Evolutionary conservation across 2,113 vertebrate genomes (phyloP), one percentile per base, ranked within the genome.

Genomic region (Odontophorus gujanensis): DNA sequence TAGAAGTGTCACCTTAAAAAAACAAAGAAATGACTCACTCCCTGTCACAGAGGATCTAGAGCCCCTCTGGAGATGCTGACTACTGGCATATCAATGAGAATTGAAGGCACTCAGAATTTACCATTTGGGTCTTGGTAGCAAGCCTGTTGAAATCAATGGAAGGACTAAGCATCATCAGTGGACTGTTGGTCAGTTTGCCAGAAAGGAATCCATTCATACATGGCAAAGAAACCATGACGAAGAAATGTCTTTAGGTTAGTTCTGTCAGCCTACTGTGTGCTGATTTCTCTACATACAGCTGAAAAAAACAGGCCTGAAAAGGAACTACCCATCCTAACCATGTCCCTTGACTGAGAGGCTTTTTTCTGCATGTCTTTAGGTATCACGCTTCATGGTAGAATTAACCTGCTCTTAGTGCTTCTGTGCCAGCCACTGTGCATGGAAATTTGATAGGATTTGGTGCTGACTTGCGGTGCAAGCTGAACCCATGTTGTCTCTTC

Each of bases 1-100:
- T 91, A 61, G 47, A 85, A 95, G 72, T 78, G 30, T n/a, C 59
- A 67, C 25, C 59, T 92, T 80, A 81, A 91, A 53, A 53, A 91
- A 85, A 7, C n/a, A 83, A 90, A 82, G 65, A 73, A 94, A 88
- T 94, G 77, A 43, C 82, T 88, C 17, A 4, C 8, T 83, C 32
- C 26, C 9, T 67, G 42, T 81, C 55, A 36, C 19, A 63, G 65
- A 61, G 75, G 47, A 68, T 67, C 89, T 81, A 74, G 72, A 87
- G 28, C 65, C 22, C 13, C 34, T 89, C 63, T 89, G 47, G 59
- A 87, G 32, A 40, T 95, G 84, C 63, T 96, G 81, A 74, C 45
- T 85, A 14, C n/a, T 79, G 26, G 36, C 1, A 63, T 92, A 87
- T 92, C 59, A 91, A 2, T 57, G 42, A 75, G 26, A 67, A 82